A percentile compares a stretch with the other conserved stretches of the same genome.
These are phyloP conservation scores for Lacerta agilis DNA, from an alignment of 2,797 vertebrate genomes.

Conservation along the genomic window DNA sequence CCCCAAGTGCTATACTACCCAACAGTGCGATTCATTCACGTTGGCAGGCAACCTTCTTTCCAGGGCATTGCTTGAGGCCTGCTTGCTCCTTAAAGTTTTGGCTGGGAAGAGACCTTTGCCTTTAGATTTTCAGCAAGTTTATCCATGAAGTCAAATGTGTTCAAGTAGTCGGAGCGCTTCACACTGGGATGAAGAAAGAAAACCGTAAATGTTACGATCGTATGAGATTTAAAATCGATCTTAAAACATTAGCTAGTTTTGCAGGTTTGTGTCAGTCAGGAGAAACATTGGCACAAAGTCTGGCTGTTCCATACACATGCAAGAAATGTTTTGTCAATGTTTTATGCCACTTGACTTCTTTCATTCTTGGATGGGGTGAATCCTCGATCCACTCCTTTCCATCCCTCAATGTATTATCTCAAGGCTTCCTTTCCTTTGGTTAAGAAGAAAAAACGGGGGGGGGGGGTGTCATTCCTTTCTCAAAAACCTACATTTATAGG, in stretches of 20 bases:
- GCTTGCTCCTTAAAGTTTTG: slow-evolving; percentile 84
- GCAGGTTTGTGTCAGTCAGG: too few species aligned
- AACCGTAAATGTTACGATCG: background rate
- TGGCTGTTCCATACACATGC: background rate
- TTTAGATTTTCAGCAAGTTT: slow-evolving; percentile 96
- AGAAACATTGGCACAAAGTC: too few species aligned
- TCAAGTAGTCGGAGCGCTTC: slow-evolving; percentile 91
- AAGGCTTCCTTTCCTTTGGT: background rate
- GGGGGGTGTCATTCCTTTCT: background rate
- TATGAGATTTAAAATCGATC: background rate
- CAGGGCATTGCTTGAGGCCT: background rate
- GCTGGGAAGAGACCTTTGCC: slow-evolving; percentile 83
- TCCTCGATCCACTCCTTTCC: background rate
- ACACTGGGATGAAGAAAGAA: slow-evolving; percentile 78
- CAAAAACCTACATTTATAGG: background rate
- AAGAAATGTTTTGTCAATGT: background rate
- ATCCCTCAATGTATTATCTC: background rate
- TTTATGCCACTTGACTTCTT: background rate
- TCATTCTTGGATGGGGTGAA: background rate
- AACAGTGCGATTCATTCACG: slow-evolving; percentile 59
- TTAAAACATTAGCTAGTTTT: background rate
- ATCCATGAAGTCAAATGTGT: slow-evolving; percentile 97
- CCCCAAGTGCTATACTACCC: slow-evolving; percentile 52
- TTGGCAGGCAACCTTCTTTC: slow-evolving; percentile 26
- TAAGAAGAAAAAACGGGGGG: background rate